phyloP scores from a whole-genome alignment of 2,797 vertebrate genomes.

The Myripristis jacobus region DNA sequence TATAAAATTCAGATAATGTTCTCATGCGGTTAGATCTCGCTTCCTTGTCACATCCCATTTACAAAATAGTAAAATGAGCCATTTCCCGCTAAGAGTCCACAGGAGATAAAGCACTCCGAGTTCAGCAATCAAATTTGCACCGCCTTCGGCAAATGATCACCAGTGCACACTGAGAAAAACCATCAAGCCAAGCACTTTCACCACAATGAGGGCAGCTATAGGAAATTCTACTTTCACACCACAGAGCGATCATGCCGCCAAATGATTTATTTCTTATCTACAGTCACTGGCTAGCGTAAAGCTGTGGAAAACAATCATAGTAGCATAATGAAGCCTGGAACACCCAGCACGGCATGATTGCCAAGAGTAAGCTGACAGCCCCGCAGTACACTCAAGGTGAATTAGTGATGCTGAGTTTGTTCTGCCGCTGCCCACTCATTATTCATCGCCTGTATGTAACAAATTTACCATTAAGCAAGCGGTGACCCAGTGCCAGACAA shows the following conservation, averaged over 20 bases:
- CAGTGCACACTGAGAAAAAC: too few relatives aligned
- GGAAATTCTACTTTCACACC: not conserved
- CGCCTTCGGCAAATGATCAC: too few relatives aligned
- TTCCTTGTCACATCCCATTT: not conserved
- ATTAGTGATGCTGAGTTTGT: conserved; percentile 1
- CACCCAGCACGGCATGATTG: not conserved
- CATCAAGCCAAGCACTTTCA: too few relatives aligned
- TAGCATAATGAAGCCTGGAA: not conserved
- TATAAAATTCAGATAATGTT: not conserved
- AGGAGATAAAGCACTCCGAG: not conserved
- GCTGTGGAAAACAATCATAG: not conserved
- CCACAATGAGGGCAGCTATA: not conserved
- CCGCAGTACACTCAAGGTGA: not conserved
- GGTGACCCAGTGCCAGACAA: not conserved
- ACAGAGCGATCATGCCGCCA: not conserved
- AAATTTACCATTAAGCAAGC: not conserved
- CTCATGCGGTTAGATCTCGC: not conserved
- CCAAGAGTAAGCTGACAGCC: not conserved
- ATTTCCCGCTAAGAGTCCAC: not conserved
- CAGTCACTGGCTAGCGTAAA: not conserved
- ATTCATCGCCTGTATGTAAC: not conserved
- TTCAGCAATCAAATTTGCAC: too few relatives aligned
- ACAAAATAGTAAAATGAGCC: not conserved
- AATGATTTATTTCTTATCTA: not conserved
- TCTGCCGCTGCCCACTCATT: conserved; percentile 4